A percentile compares a stretch with the other conserved stretches of the same genome.
Evolutionary conservation across 2,797 vertebrate genomes (phyloP).

Genomic region (Staurois parvus): DNA sequence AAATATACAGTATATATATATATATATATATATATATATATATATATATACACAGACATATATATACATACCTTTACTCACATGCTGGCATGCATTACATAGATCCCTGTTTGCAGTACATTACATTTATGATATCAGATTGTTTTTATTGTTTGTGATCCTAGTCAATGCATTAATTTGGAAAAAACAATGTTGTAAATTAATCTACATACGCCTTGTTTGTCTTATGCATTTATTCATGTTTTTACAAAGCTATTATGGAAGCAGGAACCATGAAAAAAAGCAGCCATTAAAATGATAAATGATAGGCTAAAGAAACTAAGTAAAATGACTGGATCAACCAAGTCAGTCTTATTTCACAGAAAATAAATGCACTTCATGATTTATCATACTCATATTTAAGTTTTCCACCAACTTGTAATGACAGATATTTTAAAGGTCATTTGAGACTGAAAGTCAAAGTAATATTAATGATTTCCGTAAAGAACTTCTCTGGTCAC

Average conservation of each 20-base stretch:
- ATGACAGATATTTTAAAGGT: not conserved
- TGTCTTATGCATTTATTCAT: not conserved
- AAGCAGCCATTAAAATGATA: slow-evolving; percentile 40
- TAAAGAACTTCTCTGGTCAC: no score
- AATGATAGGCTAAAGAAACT: slow-evolving; percentile 4
- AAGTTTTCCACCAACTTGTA: not conserved
- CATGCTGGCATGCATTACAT: no score
- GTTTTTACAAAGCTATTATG: slow-evolving; percentile 13
- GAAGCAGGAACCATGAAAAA: not conserved
- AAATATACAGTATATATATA: no score
- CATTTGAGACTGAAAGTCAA: not conserved
- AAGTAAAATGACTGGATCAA: slow-evolving; percentile 12
- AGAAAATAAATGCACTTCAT: not conserved
- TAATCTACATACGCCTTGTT: not conserved
- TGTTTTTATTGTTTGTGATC: no score
- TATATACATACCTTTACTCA: no score
- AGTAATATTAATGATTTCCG: no score
- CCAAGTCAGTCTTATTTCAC: not conserved
- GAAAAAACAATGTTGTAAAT: slow-evolving; percentile 10
- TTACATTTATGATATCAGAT: no score
- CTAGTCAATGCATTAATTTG: no score
- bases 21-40: no score
- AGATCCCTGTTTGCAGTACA: no score
- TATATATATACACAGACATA: no score
- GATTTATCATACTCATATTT: slow-evolving; percentile 12